Conservation (phyloP, 2,113 vertebrate genomes). For the Pogona vitticeps region DNA sequence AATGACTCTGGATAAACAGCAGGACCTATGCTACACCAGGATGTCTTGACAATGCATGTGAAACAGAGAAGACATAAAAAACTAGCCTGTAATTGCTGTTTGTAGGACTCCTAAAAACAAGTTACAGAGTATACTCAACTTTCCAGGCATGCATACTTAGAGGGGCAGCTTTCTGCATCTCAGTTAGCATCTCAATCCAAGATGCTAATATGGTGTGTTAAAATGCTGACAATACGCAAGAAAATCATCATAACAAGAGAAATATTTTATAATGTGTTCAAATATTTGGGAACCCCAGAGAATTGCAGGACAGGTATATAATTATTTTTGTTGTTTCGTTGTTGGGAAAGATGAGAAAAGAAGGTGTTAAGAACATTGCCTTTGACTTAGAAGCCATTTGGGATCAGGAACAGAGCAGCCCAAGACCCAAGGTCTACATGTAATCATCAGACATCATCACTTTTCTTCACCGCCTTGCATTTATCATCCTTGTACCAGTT, state of each 20-base stretch:
- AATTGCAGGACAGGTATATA: background rate
- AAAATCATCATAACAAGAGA: background rate
- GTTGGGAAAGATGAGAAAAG: slow-evolving; percentile 1
- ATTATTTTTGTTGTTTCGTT: slow-evolving; percentile 4
- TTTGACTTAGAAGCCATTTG: background rate
- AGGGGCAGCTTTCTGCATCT: background rate
- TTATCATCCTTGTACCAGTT: slow-evolving; percentile 20
- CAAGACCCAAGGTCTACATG: background rate
- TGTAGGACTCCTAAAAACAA: too few relatives aligned
- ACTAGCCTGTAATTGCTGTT: background rate
- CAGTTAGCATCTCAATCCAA: background rate
- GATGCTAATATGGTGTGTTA: background rate
- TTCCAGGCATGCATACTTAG: background rate
- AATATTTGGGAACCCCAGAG: background rate
- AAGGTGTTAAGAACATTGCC: slow-evolving; percentile 14
- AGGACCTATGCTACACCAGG: background rate
- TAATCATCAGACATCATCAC: slow-evolving; percentile 19
- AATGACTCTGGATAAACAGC: background rate
- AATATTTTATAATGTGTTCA: background rate
- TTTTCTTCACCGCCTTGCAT: slow-evolving; percentile 1
- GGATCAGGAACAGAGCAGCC: slow-evolving; percentile 28
- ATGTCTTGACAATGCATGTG: background rate
- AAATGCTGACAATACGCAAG: rapidly evolving
- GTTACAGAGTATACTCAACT: background rate
- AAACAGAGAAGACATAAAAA: background rate